Evolutionary conservation across 2,888 invertebrate genomes (phyloP).

Genomic region (Lithosia quadra): DNA sequence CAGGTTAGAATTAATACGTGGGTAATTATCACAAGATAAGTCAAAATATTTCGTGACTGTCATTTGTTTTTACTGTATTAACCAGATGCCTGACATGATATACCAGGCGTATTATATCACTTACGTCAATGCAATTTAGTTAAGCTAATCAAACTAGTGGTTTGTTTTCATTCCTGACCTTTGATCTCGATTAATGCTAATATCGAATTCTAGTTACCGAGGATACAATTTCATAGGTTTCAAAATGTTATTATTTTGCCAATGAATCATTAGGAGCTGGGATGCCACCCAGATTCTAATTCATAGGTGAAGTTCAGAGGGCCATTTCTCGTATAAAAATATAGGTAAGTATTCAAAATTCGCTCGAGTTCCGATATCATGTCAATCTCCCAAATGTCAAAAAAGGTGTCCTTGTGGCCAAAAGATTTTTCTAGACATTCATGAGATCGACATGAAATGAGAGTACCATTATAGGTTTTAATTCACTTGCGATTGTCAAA

Average conservation of each 20-base stretch:
- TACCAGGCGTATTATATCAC: constrained; percentile 21
- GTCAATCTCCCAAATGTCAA: too few relatives aligned
- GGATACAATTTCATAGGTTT: neutral
- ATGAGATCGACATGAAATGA: too few relatives aligned
- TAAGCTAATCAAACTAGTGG: neutral
- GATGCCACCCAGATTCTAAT: too few relatives aligned
- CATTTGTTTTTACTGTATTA: constrained; percentile 35
- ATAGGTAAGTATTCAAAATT: too few relatives aligned
- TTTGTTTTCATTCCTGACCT: neutral
- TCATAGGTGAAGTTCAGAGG: too few relatives aligned
- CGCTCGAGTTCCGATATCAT: too few relatives aligned
- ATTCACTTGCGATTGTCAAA: too few relatives aligned
- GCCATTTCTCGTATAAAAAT: too few relatives aligned
- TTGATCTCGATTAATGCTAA: constrained; percentile 1
- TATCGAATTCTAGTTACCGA: neutral
- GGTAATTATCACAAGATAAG: neutral
- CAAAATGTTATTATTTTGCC: neutral
- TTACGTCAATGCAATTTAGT: constrained; percentile 23
- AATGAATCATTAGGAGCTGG: too few relatives aligned
- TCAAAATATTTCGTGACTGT: neutral
- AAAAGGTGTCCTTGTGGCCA: too few relatives aligned
- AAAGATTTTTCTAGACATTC: too few relatives aligned
- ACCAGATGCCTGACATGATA: constrained; percentile 36
- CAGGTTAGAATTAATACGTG: neutral
- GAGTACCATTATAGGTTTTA: too few relatives aligned